Percentiles rank a stretch among this genome's conserved stretches.
Evolutionary conservation across 2,113 vertebrate species (phyloP).

Genomic region (Ellobius talpinus): DNA sequence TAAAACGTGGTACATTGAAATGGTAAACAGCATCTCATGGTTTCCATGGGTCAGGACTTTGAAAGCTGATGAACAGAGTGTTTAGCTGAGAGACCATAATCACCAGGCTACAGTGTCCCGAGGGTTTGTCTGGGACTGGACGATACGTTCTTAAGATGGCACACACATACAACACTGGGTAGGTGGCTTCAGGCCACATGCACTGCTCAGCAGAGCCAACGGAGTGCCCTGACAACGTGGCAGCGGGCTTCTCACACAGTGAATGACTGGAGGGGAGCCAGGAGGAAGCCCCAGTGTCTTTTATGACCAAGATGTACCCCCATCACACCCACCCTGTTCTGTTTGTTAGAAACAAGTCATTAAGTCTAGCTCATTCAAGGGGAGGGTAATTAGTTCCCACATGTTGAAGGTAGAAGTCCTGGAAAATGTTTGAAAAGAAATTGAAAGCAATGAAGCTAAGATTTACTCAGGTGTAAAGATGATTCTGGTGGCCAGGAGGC

Average conservation of each 20-base stretch:
- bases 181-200: neutral
- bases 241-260: neutral
- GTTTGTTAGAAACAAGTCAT: conserved; percentile 20
- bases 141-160: neutral
- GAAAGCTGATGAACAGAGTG: neutral
- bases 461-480: neutral
- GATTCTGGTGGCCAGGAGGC: neutral
- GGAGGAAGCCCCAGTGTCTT: neutral
- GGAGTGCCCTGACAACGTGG: neutral
- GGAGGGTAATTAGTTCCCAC: neutral
- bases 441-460: neutral
- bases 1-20: neutral
- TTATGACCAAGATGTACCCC: neutral
- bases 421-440: neutral
- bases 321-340: neutral
- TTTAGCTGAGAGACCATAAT: neutral
- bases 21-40: neutral
- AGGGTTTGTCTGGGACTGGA: neutral
- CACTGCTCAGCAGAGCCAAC: neutral
- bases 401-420: neutral
- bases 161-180: neutral
- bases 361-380: neutral
- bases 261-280: neutral
- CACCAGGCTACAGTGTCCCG: neutral
- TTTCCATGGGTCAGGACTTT: neutral